A percentile compares a stretch with the other conserved stretches of the same genome.
Conservation (phyloP, 2,113 vertebrate genomes). For the Lampris megalopsis region DNA sequence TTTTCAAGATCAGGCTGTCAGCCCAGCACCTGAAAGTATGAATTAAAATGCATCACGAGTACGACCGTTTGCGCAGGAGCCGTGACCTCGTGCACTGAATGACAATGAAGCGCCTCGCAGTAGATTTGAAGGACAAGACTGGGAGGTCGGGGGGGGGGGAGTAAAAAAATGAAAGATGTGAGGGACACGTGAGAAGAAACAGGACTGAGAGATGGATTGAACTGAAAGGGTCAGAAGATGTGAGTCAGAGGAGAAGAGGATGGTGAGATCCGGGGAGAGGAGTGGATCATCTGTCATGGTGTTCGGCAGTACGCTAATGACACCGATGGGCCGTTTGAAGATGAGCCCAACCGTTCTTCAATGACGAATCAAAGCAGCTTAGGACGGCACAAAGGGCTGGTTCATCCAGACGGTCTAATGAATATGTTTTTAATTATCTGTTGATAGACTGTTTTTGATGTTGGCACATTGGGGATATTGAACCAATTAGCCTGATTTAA, state of each 20-base stretch:
- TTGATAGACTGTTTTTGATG: too few species aligned
- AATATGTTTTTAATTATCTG: too few species aligned
- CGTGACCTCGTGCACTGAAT: slow-evolving; percentile 35
- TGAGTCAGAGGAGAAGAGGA: slow-evolving; percentile 40
- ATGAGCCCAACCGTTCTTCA: slow-evolving; percentile 25
- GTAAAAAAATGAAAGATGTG: not conserved
- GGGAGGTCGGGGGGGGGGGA: not conserved
- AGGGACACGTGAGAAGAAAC: not conserved
- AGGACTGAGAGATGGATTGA: slow-evolving; percentile 33
- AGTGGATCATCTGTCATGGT: slow-evolving; percentile 26
- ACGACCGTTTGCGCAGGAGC: not conserved
- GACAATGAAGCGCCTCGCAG: slow-evolving; percentile 31
- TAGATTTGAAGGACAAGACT: slow-evolving; percentile 46
- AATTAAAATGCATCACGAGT: slow-evolving; percentile 18
- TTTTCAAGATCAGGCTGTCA: not conserved
- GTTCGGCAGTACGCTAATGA: slow-evolving; percentile 59
- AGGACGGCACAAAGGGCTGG: too few species aligned
- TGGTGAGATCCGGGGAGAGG: slow-evolving; percentile 39
- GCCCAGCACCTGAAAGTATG: slow-evolving; percentile 20
- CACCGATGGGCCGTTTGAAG: slow-evolving; percentile 7
- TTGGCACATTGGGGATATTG: too few species aligned
- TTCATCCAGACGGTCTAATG: too few species aligned
- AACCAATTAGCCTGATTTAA: too few species aligned
- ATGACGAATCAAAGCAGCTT: slow-evolving; percentile 10
- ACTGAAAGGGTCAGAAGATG: slow-evolving; percentile 26